These are phyloP conservation scores for Vesta saturnalis DNA, from an alignment of 2,888 invertebrate genomes.

Conservation along the genomic window DNA sequence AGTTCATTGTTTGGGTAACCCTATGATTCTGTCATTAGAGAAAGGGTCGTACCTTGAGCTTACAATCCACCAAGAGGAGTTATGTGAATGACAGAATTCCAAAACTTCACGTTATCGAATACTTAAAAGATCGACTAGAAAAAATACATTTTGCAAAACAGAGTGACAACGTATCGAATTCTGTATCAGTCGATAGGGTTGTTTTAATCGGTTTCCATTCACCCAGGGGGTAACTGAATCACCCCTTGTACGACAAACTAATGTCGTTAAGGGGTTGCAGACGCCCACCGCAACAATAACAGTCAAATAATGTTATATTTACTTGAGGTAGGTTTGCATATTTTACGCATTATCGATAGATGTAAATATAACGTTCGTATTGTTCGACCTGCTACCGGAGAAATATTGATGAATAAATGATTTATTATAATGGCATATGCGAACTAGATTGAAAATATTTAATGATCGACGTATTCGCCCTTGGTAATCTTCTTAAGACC, in stretches of 20 bases:
- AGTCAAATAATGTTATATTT: constrained; percentile 39
- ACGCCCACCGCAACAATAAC: constrained; percentile 60
- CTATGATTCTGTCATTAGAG: constrained; percentile 62
- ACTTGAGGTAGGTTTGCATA: constrained; percentile 40
- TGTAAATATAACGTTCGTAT: constrained; percentile 32
- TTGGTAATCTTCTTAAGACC: not conserved
- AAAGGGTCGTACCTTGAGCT: constrained; percentile 49
- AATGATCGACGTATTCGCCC: not conserved
- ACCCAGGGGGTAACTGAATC: constrained; percentile 56
- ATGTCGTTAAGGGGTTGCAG: constrained; percentile 60
- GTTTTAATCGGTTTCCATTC: constrained; percentile 61
- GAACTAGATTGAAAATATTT: not conserved
- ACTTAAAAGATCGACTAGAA: constrained; percentile 46
- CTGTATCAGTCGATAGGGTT: constrained; percentile 59
- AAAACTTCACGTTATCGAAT: constrained; percentile 34
- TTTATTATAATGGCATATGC: constrained; percentile 17
- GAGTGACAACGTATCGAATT: constrained; percentile 64
- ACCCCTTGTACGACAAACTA: constrained; percentile 52
- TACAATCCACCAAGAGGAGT: constrained; percentile 34
- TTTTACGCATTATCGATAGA: constrained; percentile 38
- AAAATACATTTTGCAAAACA: constrained; percentile 59
- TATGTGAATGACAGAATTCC: constrained; percentile 3
- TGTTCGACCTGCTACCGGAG: constrained; percentile 15
- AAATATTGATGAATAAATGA: constrained; percentile 26
- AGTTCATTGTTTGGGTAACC: constrained; percentile 56